A percentile compares a stretch with the other conserved stretches of the same genome.
Evolutionary conservation across 1,140 invertebrate genomes (phyloP).

Genomic region (Mycetomoellerius zeteki): DNA sequence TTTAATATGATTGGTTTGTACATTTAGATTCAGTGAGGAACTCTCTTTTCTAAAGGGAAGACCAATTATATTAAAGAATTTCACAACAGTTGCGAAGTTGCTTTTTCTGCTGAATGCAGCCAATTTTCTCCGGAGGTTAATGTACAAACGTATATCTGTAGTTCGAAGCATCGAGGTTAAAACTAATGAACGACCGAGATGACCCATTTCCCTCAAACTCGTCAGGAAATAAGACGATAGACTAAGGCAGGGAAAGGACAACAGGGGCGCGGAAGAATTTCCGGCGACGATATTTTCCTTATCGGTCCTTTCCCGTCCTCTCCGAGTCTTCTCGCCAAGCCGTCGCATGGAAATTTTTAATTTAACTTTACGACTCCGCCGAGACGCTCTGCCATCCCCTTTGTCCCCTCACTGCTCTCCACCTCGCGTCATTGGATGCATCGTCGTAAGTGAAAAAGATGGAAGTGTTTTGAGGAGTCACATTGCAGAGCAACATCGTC

Average conservation of each 20-base stretch:
- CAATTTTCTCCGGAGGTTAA: background rate
- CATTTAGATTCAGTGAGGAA: too few species aligned
- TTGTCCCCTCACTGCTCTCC: conserved; percentile 10
- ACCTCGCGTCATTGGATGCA: conserved; percentile 55
- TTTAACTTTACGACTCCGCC: conserved; percentile 77
- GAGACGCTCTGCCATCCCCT: conserved; percentile 49
- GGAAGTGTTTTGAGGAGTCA: conserved; percentile 32
- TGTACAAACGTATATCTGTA: background rate
- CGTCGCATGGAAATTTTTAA: conserved; percentile 77
- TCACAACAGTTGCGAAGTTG: too few species aligned
- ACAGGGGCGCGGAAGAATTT: conserved; percentile 32
- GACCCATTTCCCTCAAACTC: conserved; percentile 43
- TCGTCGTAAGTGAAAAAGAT: conserved; percentile 39
- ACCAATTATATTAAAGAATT: too few species aligned
- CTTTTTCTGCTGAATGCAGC: too few species aligned
- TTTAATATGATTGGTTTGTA: too few species aligned
- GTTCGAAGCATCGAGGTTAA: background rate
- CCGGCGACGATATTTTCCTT: conserved; percentile 43
- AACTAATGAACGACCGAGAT: conserved; percentile 13
- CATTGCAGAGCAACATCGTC: background rate
- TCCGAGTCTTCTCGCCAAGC: conserved; percentile 29
- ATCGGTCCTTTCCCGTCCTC: conserved; percentile 40
- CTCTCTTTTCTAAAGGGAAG: too few species aligned
- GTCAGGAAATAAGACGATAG: conserved; percentile 50
- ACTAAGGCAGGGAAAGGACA: conserved; percentile 26